Evolutionary conservation across 2,888 invertebrate species (phyloP).

Genomic region (Lingula anatina): DNA sequence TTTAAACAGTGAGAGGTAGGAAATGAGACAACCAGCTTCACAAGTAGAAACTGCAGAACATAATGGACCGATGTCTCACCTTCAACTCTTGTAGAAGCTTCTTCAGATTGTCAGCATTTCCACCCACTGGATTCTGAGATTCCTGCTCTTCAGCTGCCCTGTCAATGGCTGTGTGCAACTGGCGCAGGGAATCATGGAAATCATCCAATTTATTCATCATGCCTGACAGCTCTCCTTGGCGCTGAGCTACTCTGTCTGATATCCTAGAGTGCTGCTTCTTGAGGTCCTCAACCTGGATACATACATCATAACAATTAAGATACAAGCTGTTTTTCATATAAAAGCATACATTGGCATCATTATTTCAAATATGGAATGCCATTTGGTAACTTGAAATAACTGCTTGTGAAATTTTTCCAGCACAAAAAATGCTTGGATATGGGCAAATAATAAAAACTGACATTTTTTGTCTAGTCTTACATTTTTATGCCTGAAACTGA

Average conservation of each 20-base stretch:
- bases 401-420: too few species aligned
- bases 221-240: conserved; percentile 36
- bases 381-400: too few species aligned
- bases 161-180: conserved; percentile 26
- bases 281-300: conserved; percentile 64
- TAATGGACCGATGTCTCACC: conserved; percentile 15
- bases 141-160: conserved; percentile 30
- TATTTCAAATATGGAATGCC: too few species aligned
- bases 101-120: conserved; percentile 85
- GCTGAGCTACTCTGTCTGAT: conserved; percentile 67
- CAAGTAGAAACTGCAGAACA: background rate
- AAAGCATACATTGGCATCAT: too few species aligned
- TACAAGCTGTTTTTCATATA: too few species aligned
- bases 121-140: conserved; percentile 69
- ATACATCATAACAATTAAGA: background rate
- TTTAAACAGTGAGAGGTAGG: background rate
- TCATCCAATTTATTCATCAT: conserved; percentile 23
- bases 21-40: background rate
- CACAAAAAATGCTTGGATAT: too few species aligned
- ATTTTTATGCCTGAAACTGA: too few species aligned
- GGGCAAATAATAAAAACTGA: too few species aligned
- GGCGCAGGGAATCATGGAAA: conserved; percentile 25
- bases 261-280: conserved; percentile 74
- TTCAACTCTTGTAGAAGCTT: conserved; percentile 88
- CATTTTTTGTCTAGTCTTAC: too few species aligned